phyloP scores from a whole-genome alignment of 2,113 vertebrate species.

The Eleginops maclovinus region DNA sequence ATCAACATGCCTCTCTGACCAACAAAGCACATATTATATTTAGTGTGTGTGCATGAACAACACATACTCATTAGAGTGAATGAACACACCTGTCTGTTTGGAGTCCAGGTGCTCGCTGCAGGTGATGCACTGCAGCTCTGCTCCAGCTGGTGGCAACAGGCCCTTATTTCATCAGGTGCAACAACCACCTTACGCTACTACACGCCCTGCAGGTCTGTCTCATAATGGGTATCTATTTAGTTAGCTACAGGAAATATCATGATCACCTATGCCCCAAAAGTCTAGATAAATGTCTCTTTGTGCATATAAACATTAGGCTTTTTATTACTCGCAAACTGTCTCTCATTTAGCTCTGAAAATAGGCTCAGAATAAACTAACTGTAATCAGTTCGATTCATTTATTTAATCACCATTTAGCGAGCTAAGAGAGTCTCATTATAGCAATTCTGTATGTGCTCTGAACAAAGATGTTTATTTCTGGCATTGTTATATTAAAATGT shows the following conservation, averaged over 20 bases:
- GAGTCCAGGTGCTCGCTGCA: slow-evolving; percentile 66
- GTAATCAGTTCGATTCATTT: slow-evolving; percentile 47
- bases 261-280: slow-evolving; percentile 27
- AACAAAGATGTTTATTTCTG: slow-evolving; percentile 21
- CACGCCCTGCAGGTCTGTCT: slow-evolving; percentile 28
- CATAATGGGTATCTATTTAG: slow-evolving; percentile 12
- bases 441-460: slow-evolving; percentile 15
- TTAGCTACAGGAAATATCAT: slow-evolving; percentile 15
- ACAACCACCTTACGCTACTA: slow-evolving; percentile 22
- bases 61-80: slow-evolving; percentile 63
- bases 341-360: slow-evolving; percentile 32
- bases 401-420: slow-evolving; percentile 46
- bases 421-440: slow-evolving; percentile 38
- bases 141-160: slow-evolving; percentile 83
- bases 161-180: slow-evolving; percentile 60
- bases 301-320: slow-evolving; percentile 7
- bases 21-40: not conserved
- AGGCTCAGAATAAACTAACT: slow-evolving; percentile 18
- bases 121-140: slow-evolving; percentile 77
- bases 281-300: slow-evolving; percentile 21
- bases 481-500: slow-evolving; percentile 13
- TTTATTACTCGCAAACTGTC: slow-evolving; percentile 35
- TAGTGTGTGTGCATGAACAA: slow-evolving; percentile 19
- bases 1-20: slow-evolving; percentile 18
- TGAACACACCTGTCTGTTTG: slow-evolving; percentile 64